Evolutionary conservation across 2,113 vertebrate species (phyloP), one percentile per base, ranked within the genome.

Genomic region (Naja naja): DNA sequence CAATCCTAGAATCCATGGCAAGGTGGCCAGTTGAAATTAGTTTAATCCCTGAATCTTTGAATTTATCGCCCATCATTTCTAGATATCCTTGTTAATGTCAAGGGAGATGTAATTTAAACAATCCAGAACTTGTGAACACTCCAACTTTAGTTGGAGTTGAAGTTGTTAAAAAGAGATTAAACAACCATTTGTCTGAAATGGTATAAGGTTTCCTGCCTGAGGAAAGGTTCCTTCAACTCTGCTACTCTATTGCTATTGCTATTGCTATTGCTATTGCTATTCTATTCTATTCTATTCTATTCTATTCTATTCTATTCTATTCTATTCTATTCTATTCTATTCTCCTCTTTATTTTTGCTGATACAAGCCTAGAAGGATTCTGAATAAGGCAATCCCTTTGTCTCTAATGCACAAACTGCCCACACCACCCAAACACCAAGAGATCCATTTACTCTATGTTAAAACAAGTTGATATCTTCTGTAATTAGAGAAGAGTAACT

Each of bases 291-390:
- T 20, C 18, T 55, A 20, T 55, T 18, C 54, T 55, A 3, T 58
- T 25, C 56, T 25, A 7, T 58, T 2, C 56, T 58, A 2, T 58
- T 7, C 55, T 56, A 5, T 56, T 8, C 55, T 8, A 23, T 58
- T 27, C 23, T 23, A 23, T 8, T 0, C 54, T 18, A 20, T 22
- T 0, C 55, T 8, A 1, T 25, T 0, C 22, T 23, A 1, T 25
- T 87, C 27, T 52, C 16, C 12, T 30, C 47, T n/a, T 87, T 25
- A 7, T 2, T 52, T 25, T 3, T 18, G 47, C 20, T 27, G 27
- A 27, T 52, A 52, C 27, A 30, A 27, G 47, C 25, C 86, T 87
- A 30, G 12, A 47, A 87, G 27, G 47, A n/a, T 52, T 52, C 16
- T 87, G 85, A 52, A 87, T 52, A 52, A 22, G 86, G 20, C 49